Evolutionary conservation across 2,888 invertebrate genomes (phyloP).

Genomic region (Rosalia funebris): DNA sequence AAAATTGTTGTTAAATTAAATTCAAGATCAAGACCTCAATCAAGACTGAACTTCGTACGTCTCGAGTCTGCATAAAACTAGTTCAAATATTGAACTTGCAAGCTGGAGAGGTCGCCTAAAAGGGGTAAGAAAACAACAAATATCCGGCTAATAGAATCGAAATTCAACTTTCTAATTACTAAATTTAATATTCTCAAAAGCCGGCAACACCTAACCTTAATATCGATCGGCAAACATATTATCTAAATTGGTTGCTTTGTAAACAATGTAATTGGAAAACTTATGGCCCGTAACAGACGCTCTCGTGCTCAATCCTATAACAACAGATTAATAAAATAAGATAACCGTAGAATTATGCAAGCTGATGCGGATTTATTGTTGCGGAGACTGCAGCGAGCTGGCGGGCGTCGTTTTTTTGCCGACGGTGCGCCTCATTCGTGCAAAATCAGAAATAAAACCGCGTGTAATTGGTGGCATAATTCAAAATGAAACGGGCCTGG

Average conservation of each 20-base stretch:
- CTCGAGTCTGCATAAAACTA: no score
- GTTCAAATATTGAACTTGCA: not conserved
- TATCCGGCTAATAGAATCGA: slow-evolving; percentile 51
- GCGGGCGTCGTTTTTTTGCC: not conserved
- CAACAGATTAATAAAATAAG: slow-evolving; percentile 32
- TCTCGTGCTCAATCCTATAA: slow-evolving; percentile 26
- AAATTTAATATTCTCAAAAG: slow-evolving; percentile 56
- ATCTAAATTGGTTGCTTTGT: slow-evolving; percentile 62
- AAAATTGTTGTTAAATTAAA: no score
- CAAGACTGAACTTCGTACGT: no score
- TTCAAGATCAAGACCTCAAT: no score
- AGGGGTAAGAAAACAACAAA: slow-evolving; percentile 48
- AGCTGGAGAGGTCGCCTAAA: not conserved
- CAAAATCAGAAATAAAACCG: not conserved
- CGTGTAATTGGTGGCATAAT: not conserved
- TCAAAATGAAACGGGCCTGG: not conserved
- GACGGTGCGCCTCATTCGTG: not conserved
- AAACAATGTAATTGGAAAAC: slow-evolving; percentile 62
- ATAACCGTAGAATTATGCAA: slow-evolving; percentile 7
- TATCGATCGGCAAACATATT: slow-evolving; percentile 60
- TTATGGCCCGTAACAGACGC: slow-evolving; percentile 44
- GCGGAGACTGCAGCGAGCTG: not conserved
- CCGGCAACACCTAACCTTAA: slow-evolving; percentile 54
- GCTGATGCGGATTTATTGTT: slow-evolving; percentile 7
- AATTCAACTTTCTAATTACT: slow-evolving; percentile 54